Percentiles rank a stretch among this genome's conserved stretches.
phyloP scores from a whole-genome alignment of 2,113 vertebrate species.

The Percopsis transmontana region DNA sequence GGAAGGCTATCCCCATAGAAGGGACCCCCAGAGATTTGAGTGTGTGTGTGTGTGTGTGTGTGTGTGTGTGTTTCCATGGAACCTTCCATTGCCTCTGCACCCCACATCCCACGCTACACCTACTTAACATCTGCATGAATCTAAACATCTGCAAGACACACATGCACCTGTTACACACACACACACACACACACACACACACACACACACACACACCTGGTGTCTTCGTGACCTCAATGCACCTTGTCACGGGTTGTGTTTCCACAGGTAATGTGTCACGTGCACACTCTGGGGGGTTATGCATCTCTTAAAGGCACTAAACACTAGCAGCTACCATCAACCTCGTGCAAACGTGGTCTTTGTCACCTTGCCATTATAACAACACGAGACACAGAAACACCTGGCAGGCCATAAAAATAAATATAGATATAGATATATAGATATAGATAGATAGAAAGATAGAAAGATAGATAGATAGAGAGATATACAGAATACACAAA shows the following conservation, averaged over 20 bases:
- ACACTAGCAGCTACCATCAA: too few species aligned
- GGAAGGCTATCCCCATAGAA: constrained; percentile 16
- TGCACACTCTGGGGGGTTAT: neutral
- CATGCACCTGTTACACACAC: neutral
- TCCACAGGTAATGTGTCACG: neutral
- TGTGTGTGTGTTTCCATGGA: neutral
- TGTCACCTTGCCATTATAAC: too few species aligned
- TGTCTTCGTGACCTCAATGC: neutral
- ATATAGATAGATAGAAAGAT: too few species aligned
- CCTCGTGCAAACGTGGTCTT: too few species aligned
- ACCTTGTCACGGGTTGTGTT: too few species aligned
- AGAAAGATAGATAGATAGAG: too few species aligned
- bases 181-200: constrained; percentile 8
- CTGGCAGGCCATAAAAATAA: too few species aligned
- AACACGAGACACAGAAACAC: too few species aligned
- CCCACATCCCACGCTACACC: neutral
- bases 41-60: constrained; percentile 6
- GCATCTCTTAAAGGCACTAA: too few species aligned
- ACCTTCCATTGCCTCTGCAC: neutral
- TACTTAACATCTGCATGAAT: neutral
- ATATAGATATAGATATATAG: too few species aligned
- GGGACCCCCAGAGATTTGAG: neutral
- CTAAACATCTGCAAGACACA: constrained; percentile 6
- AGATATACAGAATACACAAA: too few species aligned
- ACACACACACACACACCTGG: neutral